These are phyloP conservation scores for Scrobipalpa atriplicella DNA, from an alignment of 2,888 invertebrate species.

Conservation along the genomic window DNA sequence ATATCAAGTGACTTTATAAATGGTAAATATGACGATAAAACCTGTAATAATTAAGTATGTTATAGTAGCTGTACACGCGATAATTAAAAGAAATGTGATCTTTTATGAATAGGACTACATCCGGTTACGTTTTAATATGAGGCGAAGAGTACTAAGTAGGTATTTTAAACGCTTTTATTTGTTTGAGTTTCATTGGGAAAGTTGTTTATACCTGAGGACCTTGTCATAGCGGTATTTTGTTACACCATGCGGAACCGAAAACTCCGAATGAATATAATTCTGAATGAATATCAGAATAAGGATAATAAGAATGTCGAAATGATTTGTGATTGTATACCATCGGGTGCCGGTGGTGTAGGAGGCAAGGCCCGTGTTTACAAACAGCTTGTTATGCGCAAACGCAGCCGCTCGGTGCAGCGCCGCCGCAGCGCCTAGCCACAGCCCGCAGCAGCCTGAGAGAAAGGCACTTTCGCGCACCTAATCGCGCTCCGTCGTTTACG, in stretches of 20 bases:
- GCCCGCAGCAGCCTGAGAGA: slow-evolving; percentile 57
- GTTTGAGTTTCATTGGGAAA: background rate
- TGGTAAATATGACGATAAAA: background rate
- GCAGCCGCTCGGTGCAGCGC: slow-evolving; percentile 39
- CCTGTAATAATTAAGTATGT: background rate
- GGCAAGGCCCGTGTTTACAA: slow-evolving; percentile 58
- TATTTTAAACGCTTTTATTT: background rate
- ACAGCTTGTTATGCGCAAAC: slow-evolving; percentile 61
- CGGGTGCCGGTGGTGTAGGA: slow-evolving; percentile 31
- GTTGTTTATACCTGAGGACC: background rate
- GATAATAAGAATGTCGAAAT: background rate
- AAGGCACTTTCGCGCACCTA: slow-evolving; percentile 77
- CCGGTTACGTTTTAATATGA: background rate
- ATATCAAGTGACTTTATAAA: background rate
- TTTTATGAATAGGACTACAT: background rate
- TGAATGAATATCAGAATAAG: background rate
- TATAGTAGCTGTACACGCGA: background rate
- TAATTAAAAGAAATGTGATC: too few species aligned
- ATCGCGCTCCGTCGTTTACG: slow-evolving; percentile 47
- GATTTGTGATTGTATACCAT: background rate
- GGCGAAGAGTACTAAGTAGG: too few species aligned
- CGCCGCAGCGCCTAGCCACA: slow-evolving; percentile 35
- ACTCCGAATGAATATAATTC: background rate
- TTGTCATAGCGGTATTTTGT: background rate
- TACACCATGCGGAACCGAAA: background rate